Base-by-base conservation (phyloP, 2,888 invertebrate genomes). In the Philonicus albiceps region DNA sequence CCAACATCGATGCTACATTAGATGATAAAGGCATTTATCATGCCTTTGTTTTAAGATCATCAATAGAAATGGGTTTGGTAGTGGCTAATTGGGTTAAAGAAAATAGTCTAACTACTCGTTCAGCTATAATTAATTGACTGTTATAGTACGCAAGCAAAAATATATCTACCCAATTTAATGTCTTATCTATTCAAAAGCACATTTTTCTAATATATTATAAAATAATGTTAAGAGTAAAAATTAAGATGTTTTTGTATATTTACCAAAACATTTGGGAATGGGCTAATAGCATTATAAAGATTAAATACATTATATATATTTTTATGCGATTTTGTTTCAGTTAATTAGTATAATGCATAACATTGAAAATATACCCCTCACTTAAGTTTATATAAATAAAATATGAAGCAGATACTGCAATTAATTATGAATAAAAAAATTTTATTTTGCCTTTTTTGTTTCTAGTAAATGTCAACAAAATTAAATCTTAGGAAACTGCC, bases 31-130 rank as follows among this genome's bases (percentile, higher is more conserved):
- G 94, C 27, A 94, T 94, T 89, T 93, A 94, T 43, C 98, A 98
- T 92, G 95, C 96, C 3, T 98, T 97, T 94, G 97, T 98, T 5
- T 91, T 98, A 64, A 93, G 94, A 74, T 92, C 94, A 64, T 95
- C 95, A 1, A 91, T 92, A 81, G 92, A 92, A 89, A 93, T 96
- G 90, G 96, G 93, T 0, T 90, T 19, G 1, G 90, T 91, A 64
- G 90, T 92, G 5, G 89, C 90, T 11, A 89, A 90, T n/a, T 92
- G 92, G 92, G 92, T 92, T 73, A 88, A 88, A 34, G 88, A 91
- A 87, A 89, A 91, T 81, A 89, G 89, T 27, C 27, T 64, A 19
- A 55, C n/a, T 2, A 11, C 11, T 19, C 22, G 11, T 3, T 22
- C 64, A 19, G 22, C 0, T 27, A 19, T 27, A 6, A 7, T 22